Percentiles rank a stretch among this genome's conserved stretches.
Conservation (phyloP, 53 echinoderm and acorn worm genomes). For the Henricia sp. region DNA sequence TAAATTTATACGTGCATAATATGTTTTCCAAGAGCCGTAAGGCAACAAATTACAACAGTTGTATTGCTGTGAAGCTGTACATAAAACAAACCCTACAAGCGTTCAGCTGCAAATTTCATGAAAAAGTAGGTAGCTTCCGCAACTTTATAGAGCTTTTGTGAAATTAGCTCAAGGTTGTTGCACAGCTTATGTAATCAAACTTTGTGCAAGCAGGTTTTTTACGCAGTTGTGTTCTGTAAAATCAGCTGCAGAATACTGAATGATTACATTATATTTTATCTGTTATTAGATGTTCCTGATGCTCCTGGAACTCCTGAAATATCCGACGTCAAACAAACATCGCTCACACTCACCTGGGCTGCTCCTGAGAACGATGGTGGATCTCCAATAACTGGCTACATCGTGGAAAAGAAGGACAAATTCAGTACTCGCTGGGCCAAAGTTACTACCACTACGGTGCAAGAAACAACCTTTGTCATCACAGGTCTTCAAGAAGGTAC, state of each 20-base stretch:
- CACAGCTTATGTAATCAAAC: background rate
- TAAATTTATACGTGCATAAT: no score
- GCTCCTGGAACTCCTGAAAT: slow-evolving; percentile 83
- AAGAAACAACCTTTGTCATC: slow-evolving; percentile 73
- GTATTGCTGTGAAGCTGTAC: no score
- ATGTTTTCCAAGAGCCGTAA: no score
- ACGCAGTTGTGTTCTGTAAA: no score
- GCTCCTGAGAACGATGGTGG: slow-evolving; percentile 88
- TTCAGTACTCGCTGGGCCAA: slow-evolving; percentile 83
- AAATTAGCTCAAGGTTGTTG: no score
- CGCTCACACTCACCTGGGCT: slow-evolving; percentile 79
- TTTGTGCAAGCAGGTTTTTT: no score
- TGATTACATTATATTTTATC: background rate
- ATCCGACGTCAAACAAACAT: slow-evolving; percentile 70
- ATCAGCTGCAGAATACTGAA: background rate
- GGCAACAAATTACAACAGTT: no score
- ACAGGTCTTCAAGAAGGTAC: slow-evolving; percentile 79
- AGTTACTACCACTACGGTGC: slow-evolving; percentile 75
- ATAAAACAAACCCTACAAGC: no score
- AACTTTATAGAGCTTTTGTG: no score
- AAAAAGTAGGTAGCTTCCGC: no score
- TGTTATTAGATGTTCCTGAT: slow-evolving; percentile 76
- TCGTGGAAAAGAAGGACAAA: slow-evolving; percentile 88
- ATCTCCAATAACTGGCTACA: slow-evolving; percentile 85
- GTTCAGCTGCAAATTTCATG: no score